Conservation (phyloP, 2,888 invertebrate species). For the Lasioglossum calceatum region DNA sequence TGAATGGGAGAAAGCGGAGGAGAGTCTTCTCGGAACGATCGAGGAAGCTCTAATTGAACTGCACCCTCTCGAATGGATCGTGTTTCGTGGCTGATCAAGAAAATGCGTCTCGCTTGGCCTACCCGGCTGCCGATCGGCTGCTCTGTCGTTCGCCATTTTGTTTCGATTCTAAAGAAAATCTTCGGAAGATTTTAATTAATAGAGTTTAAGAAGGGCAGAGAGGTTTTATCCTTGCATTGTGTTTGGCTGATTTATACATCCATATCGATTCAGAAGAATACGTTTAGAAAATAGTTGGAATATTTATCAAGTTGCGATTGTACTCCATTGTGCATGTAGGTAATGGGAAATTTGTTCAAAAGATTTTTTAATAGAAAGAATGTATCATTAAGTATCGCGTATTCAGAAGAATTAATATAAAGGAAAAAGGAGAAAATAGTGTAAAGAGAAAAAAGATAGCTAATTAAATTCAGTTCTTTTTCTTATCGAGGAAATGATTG, state of each 20-base stretch:
- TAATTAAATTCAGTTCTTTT: not conserved
- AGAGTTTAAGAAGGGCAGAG: not conserved
- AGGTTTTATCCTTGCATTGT: not conserved
- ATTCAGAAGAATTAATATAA: not conserved
- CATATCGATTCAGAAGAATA: not conserved
- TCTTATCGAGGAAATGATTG: not conserved
- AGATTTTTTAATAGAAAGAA: not conserved
- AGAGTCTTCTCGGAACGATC: not conserved
- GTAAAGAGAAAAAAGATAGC: not conserved
- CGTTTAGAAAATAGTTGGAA: not conserved
- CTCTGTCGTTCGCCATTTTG: not conserved
- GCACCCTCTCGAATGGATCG: not conserved
- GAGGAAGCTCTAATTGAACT: slow-evolving; percentile 44
- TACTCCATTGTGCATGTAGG: not conserved
- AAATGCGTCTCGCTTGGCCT: slow-evolving; percentile 61
- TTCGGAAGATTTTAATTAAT: not conserved
- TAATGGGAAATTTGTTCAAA: not conserved
- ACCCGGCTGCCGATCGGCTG: slow-evolving; percentile 20
- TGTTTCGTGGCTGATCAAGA: slow-evolving; percentile 54
- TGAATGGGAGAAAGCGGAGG: slow-evolving; percentile 24
- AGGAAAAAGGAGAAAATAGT: not conserved
- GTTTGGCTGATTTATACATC: not conserved
- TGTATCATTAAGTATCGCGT: not conserved
- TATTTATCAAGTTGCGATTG: not conserved
- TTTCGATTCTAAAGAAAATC: not conserved